Base-by-base conservation (phyloP, 1,140 invertebrate species). In the Philotrypesis tridentata region DNA sequence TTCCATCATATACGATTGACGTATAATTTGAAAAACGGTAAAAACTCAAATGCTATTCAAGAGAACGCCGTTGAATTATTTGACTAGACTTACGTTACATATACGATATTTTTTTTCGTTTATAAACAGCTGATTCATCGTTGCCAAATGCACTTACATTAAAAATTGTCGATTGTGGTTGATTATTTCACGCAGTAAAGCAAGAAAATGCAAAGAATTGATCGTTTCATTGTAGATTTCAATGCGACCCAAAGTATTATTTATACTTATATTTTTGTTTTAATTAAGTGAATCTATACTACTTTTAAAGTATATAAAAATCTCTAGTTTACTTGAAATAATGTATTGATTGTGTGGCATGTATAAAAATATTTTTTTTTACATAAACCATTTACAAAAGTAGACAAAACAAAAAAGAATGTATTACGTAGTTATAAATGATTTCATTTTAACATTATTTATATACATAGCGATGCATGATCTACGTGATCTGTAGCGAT, bases 11-110 rank as follows among this genome's bases (percentile, higher is more conserved):
- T 79, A 71, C 43, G 43, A 65, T 65, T 25, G 17, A 29, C 61
- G 61, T 65, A 65, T 27, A 27, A 65, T 12, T 2, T 70, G 29
- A 37, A 70, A 70, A 70, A 65, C 63, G 27, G 9, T 65, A 29
- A 70, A 33, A 21, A 71, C 37, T 71, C 68, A 71, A 71, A 71
- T 71, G 68, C 68, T 12, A 29, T 29, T 68, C 29, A 8, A 17
- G 29, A 37, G 68, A 71, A 71, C 43, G 43, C n/a, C 29, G 33
- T 55, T 73, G 27, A 73, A 73, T 5, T 73, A 73, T 29, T n/a
- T 73, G 71, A 73, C 71, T 73, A 73, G 71, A 73, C 37, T 73
- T 73, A 73, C 5, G 68, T 37, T 37, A 37, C 61, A 27, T 70
- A 40, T 70, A 40, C 21, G 37, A 43, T 8, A 43, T 70, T 70